Evolutionary conservation across 2,888 invertebrate species (phyloP).

Genomic region (Morpho helenor): DNA sequence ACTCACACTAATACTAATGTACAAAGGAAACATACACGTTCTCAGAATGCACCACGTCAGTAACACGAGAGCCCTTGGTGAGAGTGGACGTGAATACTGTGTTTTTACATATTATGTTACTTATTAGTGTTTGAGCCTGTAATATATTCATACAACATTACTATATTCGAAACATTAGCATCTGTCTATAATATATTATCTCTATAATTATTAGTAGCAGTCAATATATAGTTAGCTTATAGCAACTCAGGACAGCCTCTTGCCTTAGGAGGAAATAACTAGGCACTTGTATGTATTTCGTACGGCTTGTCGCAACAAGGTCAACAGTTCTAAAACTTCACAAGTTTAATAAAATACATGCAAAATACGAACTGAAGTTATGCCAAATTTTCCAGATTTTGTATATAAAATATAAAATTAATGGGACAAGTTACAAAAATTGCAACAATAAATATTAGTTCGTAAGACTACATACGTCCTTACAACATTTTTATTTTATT

Average conservation of each 20-base stretch:
- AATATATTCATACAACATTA: too few species aligned
- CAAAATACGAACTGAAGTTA: slow-evolving; percentile 28
- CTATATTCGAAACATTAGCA: too few species aligned
- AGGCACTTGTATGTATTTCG: slow-evolving; percentile 19
- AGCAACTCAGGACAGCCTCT: slow-evolving; percentile 5
- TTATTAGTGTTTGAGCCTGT: too few species aligned
- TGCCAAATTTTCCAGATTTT: slow-evolving; percentile 30
- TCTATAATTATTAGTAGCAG: too few species aligned
- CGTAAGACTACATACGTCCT: slow-evolving; percentile 1
- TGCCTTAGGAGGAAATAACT: slow-evolving; percentile 7
- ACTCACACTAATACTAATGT: too few species aligned
- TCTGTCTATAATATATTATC: too few species aligned
- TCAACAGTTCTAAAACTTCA: slow-evolving; percentile 30
- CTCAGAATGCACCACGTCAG: too few species aligned
- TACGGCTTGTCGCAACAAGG: slow-evolving; percentile 22
- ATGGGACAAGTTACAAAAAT: slow-evolving; percentile 25
- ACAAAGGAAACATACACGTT: too few species aligned
- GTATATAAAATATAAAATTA: slow-evolving; percentile 29
- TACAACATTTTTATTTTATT: too few species aligned
- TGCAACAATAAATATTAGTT: slow-evolving; percentile 9
- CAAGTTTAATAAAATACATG: slow-evolving; percentile 30
- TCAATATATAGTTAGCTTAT: neutral
- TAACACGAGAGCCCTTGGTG: too few species aligned
- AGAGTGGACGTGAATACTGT: too few species aligned
- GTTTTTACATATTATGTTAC: too few species aligned